Evolutionary conservation across 2,888 invertebrate genomes (phyloP).

Genomic region (Chymomyza fuscimana): DNA sequence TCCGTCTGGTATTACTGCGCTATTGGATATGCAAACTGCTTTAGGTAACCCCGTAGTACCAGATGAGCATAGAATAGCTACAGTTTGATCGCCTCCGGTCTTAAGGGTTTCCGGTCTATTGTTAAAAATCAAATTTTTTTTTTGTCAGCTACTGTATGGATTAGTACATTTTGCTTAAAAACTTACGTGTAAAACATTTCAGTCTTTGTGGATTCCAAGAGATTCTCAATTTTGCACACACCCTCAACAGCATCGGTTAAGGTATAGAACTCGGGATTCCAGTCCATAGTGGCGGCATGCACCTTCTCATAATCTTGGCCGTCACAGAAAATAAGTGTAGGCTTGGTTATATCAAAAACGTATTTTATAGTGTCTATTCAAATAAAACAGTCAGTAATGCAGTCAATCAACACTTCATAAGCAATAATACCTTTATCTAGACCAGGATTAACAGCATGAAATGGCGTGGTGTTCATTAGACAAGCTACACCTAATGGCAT

Average conservation of each 20-base stretch:
- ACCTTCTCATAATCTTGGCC: slow-evolving; percentile 52
- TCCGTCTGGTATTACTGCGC: slow-evolving; percentile 38
- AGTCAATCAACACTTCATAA: not conserved
- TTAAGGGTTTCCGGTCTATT: slow-evolving; percentile 52
- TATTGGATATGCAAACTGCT: slow-evolving; percentile 65
- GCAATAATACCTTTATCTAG: slow-evolving; percentile 55
- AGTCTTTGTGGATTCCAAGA: slow-evolving; percentile 49
- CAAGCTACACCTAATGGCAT: slow-evolving; percentile 68
- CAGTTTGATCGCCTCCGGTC: slow-evolving; percentile 55
- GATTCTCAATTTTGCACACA: slow-evolving; percentile 51
- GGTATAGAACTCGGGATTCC: slow-evolving; percentile 58
- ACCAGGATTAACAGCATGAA: slow-evolving; percentile 64
- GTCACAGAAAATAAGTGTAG: slow-evolving; percentile 60
- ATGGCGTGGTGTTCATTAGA: slow-evolving; percentile 61
- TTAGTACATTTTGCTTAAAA: not conserved
- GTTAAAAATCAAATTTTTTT: slow-evolving; percentile 2
- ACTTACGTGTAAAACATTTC: slow-evolving; percentile 55
- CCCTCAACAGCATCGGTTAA: slow-evolving; percentile 46
- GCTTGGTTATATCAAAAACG: slow-evolving; percentile 55
- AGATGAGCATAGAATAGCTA: slow-evolving; percentile 69
- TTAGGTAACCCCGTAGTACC: slow-evolving; percentile 73
- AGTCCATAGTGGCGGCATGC: slow-evolving; percentile 40
- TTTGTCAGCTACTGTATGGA: not conserved
- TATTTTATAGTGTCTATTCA: slow-evolving; percentile 47
- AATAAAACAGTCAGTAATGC: not conserved